A percentile compares a stretch with the other conserved stretches of the same genome.
phyloP scores from a whole-genome alignment of 2,113 vertebrate species.

The Lepisosteus oculatus region DNA sequence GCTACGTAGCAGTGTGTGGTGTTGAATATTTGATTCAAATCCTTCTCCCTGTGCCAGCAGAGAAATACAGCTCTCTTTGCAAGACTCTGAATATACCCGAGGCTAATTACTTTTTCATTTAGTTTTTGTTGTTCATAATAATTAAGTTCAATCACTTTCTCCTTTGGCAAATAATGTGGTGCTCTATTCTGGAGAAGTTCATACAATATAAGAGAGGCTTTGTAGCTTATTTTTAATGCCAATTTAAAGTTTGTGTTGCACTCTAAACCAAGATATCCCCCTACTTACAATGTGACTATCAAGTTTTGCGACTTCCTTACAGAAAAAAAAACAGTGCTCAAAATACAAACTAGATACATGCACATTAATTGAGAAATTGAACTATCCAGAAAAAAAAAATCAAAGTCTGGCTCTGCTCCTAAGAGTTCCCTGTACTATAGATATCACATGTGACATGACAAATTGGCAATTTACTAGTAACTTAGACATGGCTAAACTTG shows the following conservation, averaged over 20 bases:
- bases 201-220: neutral
- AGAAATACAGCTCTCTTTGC: neutral
- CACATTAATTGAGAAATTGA: too few relatives aligned
- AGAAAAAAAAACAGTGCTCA: too few relatives aligned
- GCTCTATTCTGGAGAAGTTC: neutral
- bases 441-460: too few relatives aligned
- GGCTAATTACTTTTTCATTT: slow-evolving; percentile 5
- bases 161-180: neutral
- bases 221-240: neutral
- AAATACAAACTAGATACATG: too few relatives aligned
- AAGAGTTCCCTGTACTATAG: too few relatives aligned
- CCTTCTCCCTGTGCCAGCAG: neutral
- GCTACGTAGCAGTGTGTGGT: neutral
- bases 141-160: neutral
- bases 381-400: too few relatives aligned
- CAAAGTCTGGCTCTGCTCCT: too few relatives aligned
- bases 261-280: too few relatives aligned
- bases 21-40: slow-evolving; percentile 17
- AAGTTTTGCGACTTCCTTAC: too few relatives aligned
- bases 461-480: too few relatives aligned
- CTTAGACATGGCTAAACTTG: too few relatives aligned
- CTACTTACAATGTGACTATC: too few relatives aligned
- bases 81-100: neutral
- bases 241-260: neutral
- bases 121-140: neutral